Conservation (phyloP, 2,888 invertebrate species). For the Dolomedes plantarius region DNA sequence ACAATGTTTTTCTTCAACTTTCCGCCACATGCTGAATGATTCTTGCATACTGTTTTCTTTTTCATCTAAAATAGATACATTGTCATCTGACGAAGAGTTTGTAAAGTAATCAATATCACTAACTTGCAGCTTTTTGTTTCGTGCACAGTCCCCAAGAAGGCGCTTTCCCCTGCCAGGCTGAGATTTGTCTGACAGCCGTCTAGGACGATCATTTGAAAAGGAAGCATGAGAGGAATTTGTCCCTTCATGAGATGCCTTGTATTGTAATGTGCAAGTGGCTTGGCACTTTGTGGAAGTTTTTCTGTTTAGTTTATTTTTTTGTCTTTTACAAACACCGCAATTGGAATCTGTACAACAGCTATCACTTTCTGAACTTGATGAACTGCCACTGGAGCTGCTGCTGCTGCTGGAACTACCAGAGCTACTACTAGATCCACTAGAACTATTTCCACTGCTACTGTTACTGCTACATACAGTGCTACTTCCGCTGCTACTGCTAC, state of each 20-base stretch:
- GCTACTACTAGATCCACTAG: slow-evolving; percentile 39
- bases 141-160: slow-evolving; percentile 26
- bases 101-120: slow-evolving; percentile 63
- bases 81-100: slow-evolving; percentile 59
- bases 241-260: slow-evolving; percentile 20
- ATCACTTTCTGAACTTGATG: slow-evolving; percentile 55
- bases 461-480: slow-evolving; percentile 46
- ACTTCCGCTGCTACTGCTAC: slow-evolving; percentile 46
- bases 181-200: slow-evolving; percentile 24
- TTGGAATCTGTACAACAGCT: slow-evolving; percentile 61
- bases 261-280: slow-evolving; percentile 27
- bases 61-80: slow-evolving; percentile 18
- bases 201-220: slow-evolving; percentile 20
- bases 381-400: slow-evolving; percentile 42
- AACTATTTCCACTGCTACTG: slow-evolving; percentile 52
- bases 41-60: slow-evolving; percentile 44
- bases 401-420: slow-evolving; percentile 43
- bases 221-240: slow-evolving; percentile 31
- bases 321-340: slow-evolving; percentile 27
- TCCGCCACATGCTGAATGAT: slow-evolving; percentile 66
- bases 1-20: slow-evolving; percentile 65
- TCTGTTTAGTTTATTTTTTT: slow-evolving; percentile 7
- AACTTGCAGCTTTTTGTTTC: slow-evolving; percentile 54
- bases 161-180: slow-evolving; percentile 20
- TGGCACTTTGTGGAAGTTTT: slow-evolving; percentile 49